Evolutionary conservation across 1,140 invertebrate genomes (phyloP).

Genomic region (Meloidogyne chitwoodi): DNA sequence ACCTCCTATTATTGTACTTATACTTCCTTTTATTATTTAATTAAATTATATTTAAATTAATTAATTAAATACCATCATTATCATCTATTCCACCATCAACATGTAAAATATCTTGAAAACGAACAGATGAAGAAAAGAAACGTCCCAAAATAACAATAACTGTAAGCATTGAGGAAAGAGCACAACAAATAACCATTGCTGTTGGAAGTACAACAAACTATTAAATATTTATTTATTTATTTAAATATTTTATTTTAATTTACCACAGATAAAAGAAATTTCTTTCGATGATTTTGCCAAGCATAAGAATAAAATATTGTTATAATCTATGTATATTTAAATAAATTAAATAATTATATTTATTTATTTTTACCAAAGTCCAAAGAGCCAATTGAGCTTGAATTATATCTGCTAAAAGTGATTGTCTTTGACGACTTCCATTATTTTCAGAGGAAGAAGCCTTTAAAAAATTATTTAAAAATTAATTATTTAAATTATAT

Average conservation of each 20-base stretch:
- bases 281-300: conserved; percentile 49
- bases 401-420: conserved; percentile 37
- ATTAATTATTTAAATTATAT: neutral
- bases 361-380: conserved; percentile 28
- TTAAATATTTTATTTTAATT: neutral
- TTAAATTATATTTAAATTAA: neutral
- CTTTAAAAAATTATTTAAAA: conserved; percentile 26
- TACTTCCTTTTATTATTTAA: conserved; percentile 1
- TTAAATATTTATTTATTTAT: neutral
- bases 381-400: conserved; percentile 47
- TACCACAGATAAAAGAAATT: conserved; percentile 44
- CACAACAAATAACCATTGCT: conserved; percentile 37
- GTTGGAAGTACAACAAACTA: conserved; percentile 45
- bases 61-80: conserved; percentile 17
- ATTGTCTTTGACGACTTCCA: conserved; percentile 30
- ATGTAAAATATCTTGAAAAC: conserved; percentile 42
- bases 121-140: conserved; percentile 40
- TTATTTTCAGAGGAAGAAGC: conserved; percentile 37
- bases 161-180: conserved; percentile 37
- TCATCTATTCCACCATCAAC: neutral
- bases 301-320: conserved; percentile 41
- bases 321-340: neutral
- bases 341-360: neutral
- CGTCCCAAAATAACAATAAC: conserved; percentile 40
- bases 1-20: neutral